Conservation (phyloP, 2,797 vertebrate genomes). For the Lacerta viridis region DNA sequence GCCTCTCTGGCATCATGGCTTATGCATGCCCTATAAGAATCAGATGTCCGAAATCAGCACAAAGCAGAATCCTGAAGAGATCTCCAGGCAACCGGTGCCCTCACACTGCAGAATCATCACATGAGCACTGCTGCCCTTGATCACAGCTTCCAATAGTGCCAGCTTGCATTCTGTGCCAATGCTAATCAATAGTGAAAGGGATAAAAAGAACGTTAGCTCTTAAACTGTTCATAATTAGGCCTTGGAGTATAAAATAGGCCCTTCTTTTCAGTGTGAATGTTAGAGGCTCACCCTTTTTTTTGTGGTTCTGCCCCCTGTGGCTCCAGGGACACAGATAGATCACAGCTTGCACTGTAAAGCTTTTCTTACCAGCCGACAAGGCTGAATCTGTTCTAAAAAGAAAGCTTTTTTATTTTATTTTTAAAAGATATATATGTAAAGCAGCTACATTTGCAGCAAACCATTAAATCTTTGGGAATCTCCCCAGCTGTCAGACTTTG, state of each 20-base stretch:
- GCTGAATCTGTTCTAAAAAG: slow-evolving; percentile 28
- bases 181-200: background rate
- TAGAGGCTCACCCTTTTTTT: slow-evolving; percentile 1
- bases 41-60: background rate
- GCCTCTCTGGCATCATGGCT: no score
- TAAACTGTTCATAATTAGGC: slow-evolving; percentile 3
- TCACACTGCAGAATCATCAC: background rate
- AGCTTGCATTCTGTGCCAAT: slow-evolving; percentile 18
- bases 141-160: background rate
- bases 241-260: slow-evolving; percentile 14
- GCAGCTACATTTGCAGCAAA: slow-evolving; percentile 19
- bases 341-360: slow-evolving; percentile 3
- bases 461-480: slow-evolving; percentile 46
- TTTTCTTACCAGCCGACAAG: slow-evolving; percentile 19
- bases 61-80: background rate
- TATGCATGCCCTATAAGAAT: background rate
- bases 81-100: background rate
- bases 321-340: slow-evolving; percentile 29
- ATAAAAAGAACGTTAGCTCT: slow-evolving; percentile 8
- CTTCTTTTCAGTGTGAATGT: slow-evolving; percentile 20
- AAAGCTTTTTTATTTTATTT: slow-evolving; percentile 33
- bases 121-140: background rate
- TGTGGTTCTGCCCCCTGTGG: background rate
- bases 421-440: background rate
- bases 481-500: slow-evolving; percentile 27